These are phyloP conservation scores for Acrossocheilus fasciatus DNA, from an alignment of 2,797 vertebrate genomes.

Conservation along the genomic window DNA sequence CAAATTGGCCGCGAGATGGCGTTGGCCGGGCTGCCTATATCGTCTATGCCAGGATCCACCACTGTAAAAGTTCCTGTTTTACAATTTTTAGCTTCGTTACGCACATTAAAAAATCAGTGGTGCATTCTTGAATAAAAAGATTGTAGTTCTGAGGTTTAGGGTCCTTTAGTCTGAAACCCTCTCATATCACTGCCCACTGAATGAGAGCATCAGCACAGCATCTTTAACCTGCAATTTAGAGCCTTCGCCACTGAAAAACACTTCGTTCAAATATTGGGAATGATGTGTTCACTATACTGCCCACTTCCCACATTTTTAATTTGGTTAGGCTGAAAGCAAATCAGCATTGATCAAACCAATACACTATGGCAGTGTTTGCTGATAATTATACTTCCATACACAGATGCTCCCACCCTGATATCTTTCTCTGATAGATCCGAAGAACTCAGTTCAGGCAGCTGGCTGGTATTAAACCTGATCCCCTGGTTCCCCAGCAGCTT, in stretches of 20 bases:
- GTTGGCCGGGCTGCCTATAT: no score
- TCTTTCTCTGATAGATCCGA: conserved; percentile 21
- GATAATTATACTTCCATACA: neutral
- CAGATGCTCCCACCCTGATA: conserved; percentile 38
- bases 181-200: neutral
- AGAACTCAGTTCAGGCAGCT: conserved; percentile 73
- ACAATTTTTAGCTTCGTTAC: neutral
- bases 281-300: conserved; percentile 54
- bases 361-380: neutral
- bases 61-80: neutral
- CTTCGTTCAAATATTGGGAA: conserved; percentile 29
- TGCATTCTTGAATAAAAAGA: neutral
- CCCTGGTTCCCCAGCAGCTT: conserved; percentile 75
- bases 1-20: no score
- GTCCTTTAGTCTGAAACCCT: neutral
- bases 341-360: neutral
- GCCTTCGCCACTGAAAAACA: neutral
- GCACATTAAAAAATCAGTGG: neutral
- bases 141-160: neutral
- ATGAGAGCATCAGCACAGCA: neutral
- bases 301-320: conserved; percentile 23
- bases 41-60: neutral
- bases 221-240: neutral
- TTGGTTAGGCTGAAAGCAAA: neutral
- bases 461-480: conserved; percentile 82